These are phyloP conservation scores for Steromphala cineraria DNA, from an alignment of 2,888 invertebrate genomes.

Conservation along the genomic window DNA sequence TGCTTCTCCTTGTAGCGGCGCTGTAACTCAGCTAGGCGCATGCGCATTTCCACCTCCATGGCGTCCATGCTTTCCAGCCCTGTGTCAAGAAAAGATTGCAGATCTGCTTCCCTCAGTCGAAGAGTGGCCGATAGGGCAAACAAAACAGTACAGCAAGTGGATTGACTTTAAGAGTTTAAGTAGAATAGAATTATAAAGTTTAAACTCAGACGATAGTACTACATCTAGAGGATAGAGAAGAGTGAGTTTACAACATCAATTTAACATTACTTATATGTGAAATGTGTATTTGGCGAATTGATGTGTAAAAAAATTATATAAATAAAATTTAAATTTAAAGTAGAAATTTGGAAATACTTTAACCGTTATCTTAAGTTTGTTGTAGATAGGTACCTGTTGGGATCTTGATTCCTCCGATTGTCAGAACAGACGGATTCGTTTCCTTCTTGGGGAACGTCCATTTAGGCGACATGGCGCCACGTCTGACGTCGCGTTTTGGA, in stretches of 20 bases:
- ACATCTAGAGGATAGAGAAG: too few relatives aligned
- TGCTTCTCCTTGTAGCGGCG: slow-evolving; percentile 88
- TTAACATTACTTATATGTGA: too few relatives aligned
- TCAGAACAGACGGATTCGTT: background rate
- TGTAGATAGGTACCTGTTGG: slow-evolving; percentile 34
- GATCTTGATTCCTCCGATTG: slow-evolving; percentile 33
- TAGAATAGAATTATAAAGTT: too few relatives aligned
- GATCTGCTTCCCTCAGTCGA: slow-evolving; percentile 65
- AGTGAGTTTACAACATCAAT: too few relatives aligned
- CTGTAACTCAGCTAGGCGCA: slow-evolving; percentile 87
- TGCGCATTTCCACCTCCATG: slow-evolving; percentile 86
- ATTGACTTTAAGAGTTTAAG: too few relatives aligned
- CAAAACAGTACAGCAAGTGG: background rate
- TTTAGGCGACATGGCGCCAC: slow-evolving; percentile 29
- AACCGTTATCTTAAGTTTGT: background rate
- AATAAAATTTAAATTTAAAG: too few relatives aligned
- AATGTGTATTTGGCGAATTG: too few relatives aligned
- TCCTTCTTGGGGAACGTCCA: slow-evolving; percentile 40
- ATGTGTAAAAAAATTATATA: too few relatives aligned
- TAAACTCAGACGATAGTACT: too few relatives aligned
- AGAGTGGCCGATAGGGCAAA: slow-evolving; percentile 26
- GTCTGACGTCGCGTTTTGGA: slow-evolving; percentile 7
- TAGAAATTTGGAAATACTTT: too few relatives aligned
- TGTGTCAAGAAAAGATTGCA: slow-evolving; percentile 63
- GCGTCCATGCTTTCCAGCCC: slow-evolving; percentile 67